Base-by-base conservation (phyloP, 2,113 vertebrate species). In the Ginglymostoma cirratum region DNA sequence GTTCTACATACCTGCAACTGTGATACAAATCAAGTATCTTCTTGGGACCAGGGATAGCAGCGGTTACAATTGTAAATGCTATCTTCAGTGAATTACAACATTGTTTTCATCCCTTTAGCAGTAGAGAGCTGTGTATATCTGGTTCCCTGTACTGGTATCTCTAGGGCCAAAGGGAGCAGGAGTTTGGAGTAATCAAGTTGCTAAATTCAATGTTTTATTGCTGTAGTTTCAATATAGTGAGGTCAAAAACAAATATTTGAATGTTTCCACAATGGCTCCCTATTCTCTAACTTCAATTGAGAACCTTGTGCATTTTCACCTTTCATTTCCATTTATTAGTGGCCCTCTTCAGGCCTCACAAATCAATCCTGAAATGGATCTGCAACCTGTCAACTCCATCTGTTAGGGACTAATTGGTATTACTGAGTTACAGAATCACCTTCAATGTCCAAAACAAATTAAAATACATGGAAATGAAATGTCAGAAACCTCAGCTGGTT, bases 51-150 rank as follows among this genome's bases (percentile, higher is more conserved):
- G 8, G 45, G 67, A 95, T 10, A 48, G 67, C 94, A 95, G 69
- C 72, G 42, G 66, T 72, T 95, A 69, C 42, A 48, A 72, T 72
- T 45, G 42, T 95, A 72, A 95, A 72, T 72, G 45, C 24, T 48
- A 72, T 70, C 94, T 95, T 72, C 45, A 95, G 67, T 69, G 94
- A 95, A 45, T 72, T 72, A 45, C 94, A 92, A 72, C 66, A 48
- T 72, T 21, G 42, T 93, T 72, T 42, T 2, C 10, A 76, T 70
- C 45, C 67, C 69, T 48, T 72, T 95, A 24, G 34, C 90, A 93
- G 65, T 5, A 93, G 61, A 72, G 24, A 95, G 21, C 69, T 94
- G 24, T 69, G 42, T 72, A 42, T 5, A 95, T 52, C 42, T 3
- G 38, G 8, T 95, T 72, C 67, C 30, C 42, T 48, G 45, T 72